Percentiles rank a stretch among this genome's conserved stretches.
These are phyloP conservation scores for Scalopus aquaticus DNA, from an alignment of 2,113 vertebrate species.

Conservation along the genomic window DNA sequence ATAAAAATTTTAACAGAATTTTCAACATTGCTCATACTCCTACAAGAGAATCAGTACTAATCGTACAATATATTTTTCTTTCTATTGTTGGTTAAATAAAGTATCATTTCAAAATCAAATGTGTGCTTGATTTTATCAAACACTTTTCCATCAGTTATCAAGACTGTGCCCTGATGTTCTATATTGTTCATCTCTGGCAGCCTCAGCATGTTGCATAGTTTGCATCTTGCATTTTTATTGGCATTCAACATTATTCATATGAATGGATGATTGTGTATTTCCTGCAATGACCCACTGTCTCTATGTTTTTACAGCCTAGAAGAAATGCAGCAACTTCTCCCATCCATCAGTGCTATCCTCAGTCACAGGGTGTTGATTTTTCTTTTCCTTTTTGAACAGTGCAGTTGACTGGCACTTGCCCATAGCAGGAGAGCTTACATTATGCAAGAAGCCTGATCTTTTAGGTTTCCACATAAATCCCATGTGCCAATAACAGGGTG, in stretches of 20 bases:
- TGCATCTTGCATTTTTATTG: background rate
- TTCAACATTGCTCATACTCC: background rate
- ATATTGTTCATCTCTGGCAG: background rate
- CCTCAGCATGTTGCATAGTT: background rate
- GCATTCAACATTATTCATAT: background rate
- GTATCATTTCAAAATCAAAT: background rate
- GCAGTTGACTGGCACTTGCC: background rate
- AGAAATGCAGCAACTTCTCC: rapidly evolving
- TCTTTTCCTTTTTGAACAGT: background rate
- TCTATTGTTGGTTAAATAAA: background rate
- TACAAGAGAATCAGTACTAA: background rate
- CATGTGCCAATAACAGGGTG: background rate
- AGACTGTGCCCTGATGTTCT: background rate
- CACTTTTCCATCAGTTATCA: background rate
- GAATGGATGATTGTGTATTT: background rate
- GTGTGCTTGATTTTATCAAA: background rate
- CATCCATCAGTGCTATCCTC: background rate
- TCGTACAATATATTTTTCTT: background rate
- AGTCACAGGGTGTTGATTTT: background rate
- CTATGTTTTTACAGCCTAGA: background rate
- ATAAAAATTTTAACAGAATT: background rate
- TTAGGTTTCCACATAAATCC: background rate
- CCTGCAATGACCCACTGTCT: background rate
- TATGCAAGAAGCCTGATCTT: background rate
- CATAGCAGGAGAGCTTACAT: background rate